Percentiles rank a stretch among this genome's conserved stretches.
Evolutionary conservation across 1,140 invertebrate genomes (phyloP).

Genomic region (Phthorimaea operculella): DNA sequence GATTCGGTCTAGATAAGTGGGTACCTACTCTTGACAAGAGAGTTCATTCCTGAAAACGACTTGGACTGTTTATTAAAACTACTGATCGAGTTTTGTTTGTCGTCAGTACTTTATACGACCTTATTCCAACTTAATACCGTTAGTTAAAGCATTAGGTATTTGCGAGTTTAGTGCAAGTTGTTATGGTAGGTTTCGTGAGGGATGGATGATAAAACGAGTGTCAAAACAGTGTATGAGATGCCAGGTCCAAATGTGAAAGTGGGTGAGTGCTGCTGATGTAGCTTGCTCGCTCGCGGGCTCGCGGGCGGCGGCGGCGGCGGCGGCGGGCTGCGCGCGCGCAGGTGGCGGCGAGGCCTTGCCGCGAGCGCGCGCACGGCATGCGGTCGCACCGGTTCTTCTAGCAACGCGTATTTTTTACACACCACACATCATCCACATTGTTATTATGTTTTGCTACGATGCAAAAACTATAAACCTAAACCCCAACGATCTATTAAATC

Average conservation of each 20-base stretch:
- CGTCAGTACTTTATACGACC: too few relatives aligned
- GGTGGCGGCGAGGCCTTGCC: slow-evolving; percentile 54
- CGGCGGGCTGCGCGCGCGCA: slow-evolving; percentile 21
- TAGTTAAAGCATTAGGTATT: too few relatives aligned
- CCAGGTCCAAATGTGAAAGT: slow-evolving; percentile 34
- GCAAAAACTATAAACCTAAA: slow-evolving; percentile 36
- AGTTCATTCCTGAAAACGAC: too few relatives aligned
- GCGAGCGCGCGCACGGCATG: slow-evolving; percentile 59
- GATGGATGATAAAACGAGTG: background rate
- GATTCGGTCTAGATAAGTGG: too few relatives aligned
- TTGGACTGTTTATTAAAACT: too few relatives aligned
- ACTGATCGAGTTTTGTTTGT: too few relatives aligned
- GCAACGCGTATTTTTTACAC: slow-evolving; percentile 62
- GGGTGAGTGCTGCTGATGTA: slow-evolving; percentile 29
- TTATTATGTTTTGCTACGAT: slow-evolving; percentile 61
- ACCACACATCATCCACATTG: slow-evolving; percentile 62
- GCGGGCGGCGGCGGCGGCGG: slow-evolving; percentile 6
- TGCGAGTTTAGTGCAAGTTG: too few relatives aligned
- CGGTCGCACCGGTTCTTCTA: slow-evolving; percentile 65
- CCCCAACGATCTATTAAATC: background rate
- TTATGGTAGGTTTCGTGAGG: too few relatives aligned
- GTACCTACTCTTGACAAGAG: too few relatives aligned
- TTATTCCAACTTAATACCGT: too few relatives aligned
- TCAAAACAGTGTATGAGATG: background rate
- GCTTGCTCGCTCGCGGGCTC: slow-evolving; percentile 24